A percentile compares a stretch with the other conserved stretches of the same genome.
Conservation (phyloP, 2,797 vertebrate genomes). For the Scolopax bukidnonensis region DNA sequence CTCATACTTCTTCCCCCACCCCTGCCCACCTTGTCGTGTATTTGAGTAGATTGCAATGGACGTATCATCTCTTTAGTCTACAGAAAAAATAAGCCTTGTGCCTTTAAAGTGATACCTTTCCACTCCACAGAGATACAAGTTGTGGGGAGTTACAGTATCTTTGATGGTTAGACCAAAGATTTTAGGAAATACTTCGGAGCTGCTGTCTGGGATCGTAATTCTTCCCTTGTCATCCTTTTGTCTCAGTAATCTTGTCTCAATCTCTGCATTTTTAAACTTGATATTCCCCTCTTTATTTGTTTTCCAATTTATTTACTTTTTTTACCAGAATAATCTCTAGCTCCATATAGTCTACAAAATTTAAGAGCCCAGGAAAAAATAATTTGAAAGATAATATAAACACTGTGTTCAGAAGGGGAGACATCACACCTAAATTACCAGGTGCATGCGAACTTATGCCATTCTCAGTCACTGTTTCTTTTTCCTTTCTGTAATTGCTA, state of each 20-base stretch:
- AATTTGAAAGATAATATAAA: slow-evolving; percentile 52
- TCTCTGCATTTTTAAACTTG: neutral
- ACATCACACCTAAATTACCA: slow-evolving; percentile 28
- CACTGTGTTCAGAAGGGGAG: neutral
- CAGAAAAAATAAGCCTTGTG: neutral
- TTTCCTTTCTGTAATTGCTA: neutral
- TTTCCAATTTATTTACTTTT: slow-evolving; percentile 29
- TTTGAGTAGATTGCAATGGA: neutral
- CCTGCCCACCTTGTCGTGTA: rapidly evolving
- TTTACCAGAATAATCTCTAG: slow-evolving; percentile 7
- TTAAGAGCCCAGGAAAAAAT: slow-evolving; percentile 1
- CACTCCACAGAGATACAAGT: neutral
- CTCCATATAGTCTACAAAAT: neutral
- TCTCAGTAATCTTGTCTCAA: slow-evolving; percentile 3
- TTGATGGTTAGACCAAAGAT: neutral
- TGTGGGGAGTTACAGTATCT: neutral
- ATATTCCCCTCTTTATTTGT: neutral
- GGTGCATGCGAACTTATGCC: neutral
- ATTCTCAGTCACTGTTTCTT: neutral
- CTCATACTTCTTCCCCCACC: rapidly evolving
- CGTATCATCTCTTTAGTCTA: neutral
- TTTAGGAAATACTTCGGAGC: neutral
- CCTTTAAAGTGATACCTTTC: neutral
- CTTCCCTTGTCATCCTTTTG: neutral
- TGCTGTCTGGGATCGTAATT: neutral